These are phyloP conservation scores for Oxytorus armatus DNA, from an alignment of 2,888 invertebrate species.

Conservation along the genomic window DNA sequence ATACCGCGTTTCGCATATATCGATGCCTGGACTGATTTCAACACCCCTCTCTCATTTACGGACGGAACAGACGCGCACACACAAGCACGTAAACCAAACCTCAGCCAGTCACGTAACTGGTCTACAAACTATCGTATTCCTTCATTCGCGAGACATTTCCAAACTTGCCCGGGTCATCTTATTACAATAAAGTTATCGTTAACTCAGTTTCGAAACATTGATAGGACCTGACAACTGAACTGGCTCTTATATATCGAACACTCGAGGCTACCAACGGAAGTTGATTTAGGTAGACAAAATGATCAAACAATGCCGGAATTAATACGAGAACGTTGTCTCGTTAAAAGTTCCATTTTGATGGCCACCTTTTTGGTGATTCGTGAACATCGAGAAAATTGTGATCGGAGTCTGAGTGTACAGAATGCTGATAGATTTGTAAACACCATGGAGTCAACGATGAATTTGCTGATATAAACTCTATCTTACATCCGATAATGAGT, in stretches of 20 bases:
- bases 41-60: conserved; percentile 81
- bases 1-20: conserved; percentile 11
- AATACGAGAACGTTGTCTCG: conserved; percentile 3
- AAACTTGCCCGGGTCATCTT: conserved; percentile 75
- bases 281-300: conserved; percentile 27
- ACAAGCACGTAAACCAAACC: conserved; percentile 73
- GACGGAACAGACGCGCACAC: conserved; percentile 77
- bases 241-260: conserved; percentile 32
- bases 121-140: conserved; percentile 51
- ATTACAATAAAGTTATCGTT: conserved; percentile 81
- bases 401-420: neutral
- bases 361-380: neutral
- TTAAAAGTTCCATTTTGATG: neutral
- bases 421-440: neutral
- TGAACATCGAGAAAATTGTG: conserved; percentile 1
- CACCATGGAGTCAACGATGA: neutral
- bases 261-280: conserved; percentile 20
- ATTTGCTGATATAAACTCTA: neutral
- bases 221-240: conserved; percentile 59
- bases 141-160: conserved; percentile 68
- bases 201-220: conserved; percentile 77
- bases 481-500: neutral
- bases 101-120: conserved; percentile 28
- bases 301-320: conserved; percentile 52
- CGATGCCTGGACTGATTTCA: conserved; percentile 74